Evolutionary conservation across 2,888 invertebrate genomes (phyloP).

Genomic region (Deilephila elpenor): DNA sequence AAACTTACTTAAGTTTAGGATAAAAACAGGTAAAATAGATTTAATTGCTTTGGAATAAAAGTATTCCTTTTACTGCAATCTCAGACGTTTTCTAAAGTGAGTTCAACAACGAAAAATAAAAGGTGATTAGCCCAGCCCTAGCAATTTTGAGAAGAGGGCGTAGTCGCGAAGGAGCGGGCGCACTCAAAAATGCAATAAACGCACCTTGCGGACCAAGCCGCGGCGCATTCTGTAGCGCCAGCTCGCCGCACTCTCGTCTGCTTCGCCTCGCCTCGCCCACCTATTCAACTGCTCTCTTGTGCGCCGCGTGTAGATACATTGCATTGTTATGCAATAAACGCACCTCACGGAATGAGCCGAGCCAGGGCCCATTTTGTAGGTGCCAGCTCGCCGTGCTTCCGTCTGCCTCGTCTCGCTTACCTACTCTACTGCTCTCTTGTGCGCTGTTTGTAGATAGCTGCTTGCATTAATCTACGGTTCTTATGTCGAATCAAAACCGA

Average conservation of each 20-base stretch:
- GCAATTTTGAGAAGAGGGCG: background rate
- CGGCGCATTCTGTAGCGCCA: slow-evolving; percentile 46
- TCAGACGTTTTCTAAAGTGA: background rate
- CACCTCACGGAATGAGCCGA: no score
- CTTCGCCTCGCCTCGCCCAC: background rate
- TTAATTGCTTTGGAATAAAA: background rate
- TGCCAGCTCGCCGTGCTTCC: no score
- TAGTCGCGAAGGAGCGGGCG: slow-evolving; percentile 32
- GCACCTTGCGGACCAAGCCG: slow-evolving; percentile 50
- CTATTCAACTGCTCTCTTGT: background rate
- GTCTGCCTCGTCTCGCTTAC: no score
- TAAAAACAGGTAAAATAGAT: no score
- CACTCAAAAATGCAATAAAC: slow-evolving; percentile 71
- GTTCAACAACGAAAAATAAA: no score
- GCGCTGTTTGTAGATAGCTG: no score
- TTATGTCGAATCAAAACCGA: no score
- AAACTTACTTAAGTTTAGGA: no score
- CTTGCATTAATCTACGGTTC: no score
- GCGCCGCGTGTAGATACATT: background rate
- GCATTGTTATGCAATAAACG: background rate
- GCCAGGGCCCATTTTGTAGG: no score
- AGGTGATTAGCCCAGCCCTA: background rate
- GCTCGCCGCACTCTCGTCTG: slow-evolving; percentile 24
- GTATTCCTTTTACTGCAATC: background rate
- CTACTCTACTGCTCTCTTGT: no score